These are phyloP conservation scores for Phyllotreta striolata DNA, from an alignment of 2,888 invertebrate genomes.

Conservation along the genomic window DNA sequence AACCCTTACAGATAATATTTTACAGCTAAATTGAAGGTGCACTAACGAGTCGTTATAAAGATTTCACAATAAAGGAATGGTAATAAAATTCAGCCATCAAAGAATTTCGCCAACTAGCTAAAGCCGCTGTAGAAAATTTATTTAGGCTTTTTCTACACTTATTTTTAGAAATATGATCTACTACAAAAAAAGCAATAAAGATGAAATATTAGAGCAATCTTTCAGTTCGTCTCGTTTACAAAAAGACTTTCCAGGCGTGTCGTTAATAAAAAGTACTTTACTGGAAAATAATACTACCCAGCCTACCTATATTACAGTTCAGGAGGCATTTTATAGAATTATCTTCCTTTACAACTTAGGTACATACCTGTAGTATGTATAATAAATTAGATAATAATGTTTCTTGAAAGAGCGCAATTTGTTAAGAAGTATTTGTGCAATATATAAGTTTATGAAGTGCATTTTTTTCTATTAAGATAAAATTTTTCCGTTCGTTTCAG, in stretches of 20 bases:
- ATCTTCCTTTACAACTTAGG: background rate
- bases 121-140: too few species aligned
- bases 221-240: constrained; percentile 1
- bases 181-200: constrained; percentile 4
- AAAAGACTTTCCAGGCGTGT: background rate
- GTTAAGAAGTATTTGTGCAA: too few species aligned
- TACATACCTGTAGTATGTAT: background rate
- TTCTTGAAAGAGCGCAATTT: background rate
- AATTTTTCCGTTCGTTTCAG: constrained; percentile 66
- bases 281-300: background rate
- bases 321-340: too few species aligned
- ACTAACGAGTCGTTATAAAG: too few species aligned
- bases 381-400: background rate
- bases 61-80: too few species aligned
- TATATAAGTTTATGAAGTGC: too few species aligned
- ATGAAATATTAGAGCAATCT: constrained; percentile 13
- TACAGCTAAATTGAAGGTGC: too few species aligned
- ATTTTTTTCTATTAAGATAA: background rate
- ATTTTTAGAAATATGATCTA: constrained; percentile 1
- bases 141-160: background rate
- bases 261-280: constrained; percentile 6
- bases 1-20: too few species aligned
- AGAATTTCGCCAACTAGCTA: background rate
- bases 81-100: too few species aligned
- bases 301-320: background rate